Percentiles rank a stretch among this genome's conserved stretches.
These are phyloP conservation scores for Charina bottae DNA, from an alignment of 2,113 vertebrate species.

Conservation along the genomic window DNA sequence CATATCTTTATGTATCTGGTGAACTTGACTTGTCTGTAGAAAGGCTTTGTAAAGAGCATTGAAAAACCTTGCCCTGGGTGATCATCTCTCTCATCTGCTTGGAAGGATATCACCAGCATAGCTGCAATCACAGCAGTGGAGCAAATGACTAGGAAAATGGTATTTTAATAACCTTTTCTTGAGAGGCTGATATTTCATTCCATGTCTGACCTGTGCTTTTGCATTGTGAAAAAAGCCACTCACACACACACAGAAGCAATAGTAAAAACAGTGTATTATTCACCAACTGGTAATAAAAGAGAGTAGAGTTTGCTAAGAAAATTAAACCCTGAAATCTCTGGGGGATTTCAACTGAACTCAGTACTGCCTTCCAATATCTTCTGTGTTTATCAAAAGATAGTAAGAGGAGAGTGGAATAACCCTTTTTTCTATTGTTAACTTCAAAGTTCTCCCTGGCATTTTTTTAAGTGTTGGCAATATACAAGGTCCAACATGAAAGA, in stretches of 20 bases:
- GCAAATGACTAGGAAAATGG: not conserved
- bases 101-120: not conserved
- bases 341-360: not conserved
- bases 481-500: slow-evolving; percentile 28
- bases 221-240: slow-evolving; percentile 10
- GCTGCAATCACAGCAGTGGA: slow-evolving; percentile 27
- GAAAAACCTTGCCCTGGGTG: not conserved
- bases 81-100: slow-evolving; percentile 3
- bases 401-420: slow-evolving; percentile 50
- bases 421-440: slow-evolving; percentile 50
- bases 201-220: slow-evolving; percentile 33
- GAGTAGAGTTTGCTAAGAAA: slow-evolving; percentile 9
- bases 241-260: slow-evolving; percentile 3
- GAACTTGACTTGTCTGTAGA: not conserved
- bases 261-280: slow-evolving; percentile 16
- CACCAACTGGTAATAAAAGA: slow-evolving; percentile 24
- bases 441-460: slow-evolving; percentile 64
- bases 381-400: slow-evolving; percentile 39
- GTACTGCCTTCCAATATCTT: slow-evolving; percentile 54
- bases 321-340: slow-evolving; percentile 1
- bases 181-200: slow-evolving; percentile 25
- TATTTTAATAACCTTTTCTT: slow-evolving; percentile 37
- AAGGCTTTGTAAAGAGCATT: not conserved
- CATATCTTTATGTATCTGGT: not conserved
- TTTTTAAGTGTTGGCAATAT: slow-evolving; percentile 33